Percentiles rank a stretch among this genome's conserved stretches.
These are phyloP conservation scores for Panorpa germanica DNA, from an alignment of 2,888 invertebrate species.

Conservation along the genomic window DNA sequence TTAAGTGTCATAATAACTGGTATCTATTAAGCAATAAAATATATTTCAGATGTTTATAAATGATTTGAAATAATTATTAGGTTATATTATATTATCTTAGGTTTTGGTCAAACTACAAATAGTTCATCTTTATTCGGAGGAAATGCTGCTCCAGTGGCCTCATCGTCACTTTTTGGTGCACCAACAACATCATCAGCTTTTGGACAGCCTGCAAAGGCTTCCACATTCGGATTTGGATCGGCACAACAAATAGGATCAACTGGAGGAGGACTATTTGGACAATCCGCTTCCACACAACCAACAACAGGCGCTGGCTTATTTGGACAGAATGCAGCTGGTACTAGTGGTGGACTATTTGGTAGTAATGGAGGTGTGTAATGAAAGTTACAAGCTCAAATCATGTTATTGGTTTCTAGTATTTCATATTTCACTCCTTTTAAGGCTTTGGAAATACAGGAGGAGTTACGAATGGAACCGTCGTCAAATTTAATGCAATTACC, in stretches of 20 bases:
- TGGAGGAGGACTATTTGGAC: constrained; percentile 30
- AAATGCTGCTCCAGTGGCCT: constrained; percentile 23
- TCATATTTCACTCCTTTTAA: constrained; percentile 13
- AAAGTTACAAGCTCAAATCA: constrained; percentile 1
- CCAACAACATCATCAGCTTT: constrained; percentile 36
- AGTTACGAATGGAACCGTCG: constrained; percentile 18
- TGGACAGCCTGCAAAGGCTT: constrained; percentile 31
- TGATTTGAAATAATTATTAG: not conserved
- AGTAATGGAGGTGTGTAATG: constrained; percentile 22
- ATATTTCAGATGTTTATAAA: too few relatives aligned
- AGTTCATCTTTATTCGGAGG: constrained; percentile 39
- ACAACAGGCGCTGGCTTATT: constrained; percentile 36
- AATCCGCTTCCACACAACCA: constrained; percentile 22
- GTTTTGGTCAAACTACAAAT: constrained; percentile 20
- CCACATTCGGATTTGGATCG: constrained; percentile 20
- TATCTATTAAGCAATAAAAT: not conserved
- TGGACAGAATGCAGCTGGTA: constrained; percentile 35
- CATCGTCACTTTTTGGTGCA: constrained; percentile 43
- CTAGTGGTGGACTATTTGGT: constrained; percentile 29
- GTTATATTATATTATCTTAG: too few relatives aligned
- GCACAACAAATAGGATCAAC: constrained; percentile 22
- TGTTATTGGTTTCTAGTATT: constrained; percentile 6
- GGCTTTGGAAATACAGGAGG: constrained; percentile 19
- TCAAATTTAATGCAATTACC: constrained; percentile 68
- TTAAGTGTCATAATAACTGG: not conserved